These are phyloP conservation scores for Ranitomeya imitator DNA, from an alignment of 2,113 vertebrate genomes.

Conservation along the genomic window DNA sequence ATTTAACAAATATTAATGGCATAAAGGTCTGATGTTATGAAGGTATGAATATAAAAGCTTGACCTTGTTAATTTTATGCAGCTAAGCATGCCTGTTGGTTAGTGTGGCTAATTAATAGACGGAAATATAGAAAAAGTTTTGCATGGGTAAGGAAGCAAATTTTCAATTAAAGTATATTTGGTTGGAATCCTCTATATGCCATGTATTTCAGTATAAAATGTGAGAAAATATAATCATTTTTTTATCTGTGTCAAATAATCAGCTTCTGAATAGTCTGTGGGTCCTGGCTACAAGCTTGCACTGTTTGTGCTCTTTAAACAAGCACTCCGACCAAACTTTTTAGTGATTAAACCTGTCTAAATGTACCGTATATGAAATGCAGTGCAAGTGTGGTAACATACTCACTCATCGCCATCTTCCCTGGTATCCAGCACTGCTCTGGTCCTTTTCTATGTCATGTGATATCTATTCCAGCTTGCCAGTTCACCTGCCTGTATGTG, in stretches of 20 bases:
- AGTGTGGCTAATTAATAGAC: slow-evolving; percentile 38
- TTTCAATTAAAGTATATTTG: slow-evolving; percentile 3
- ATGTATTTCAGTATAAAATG: neutral
- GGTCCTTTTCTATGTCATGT: too few species aligned
- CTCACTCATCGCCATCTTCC: too few species aligned
- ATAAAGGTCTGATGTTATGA: slow-evolving; percentile 50
- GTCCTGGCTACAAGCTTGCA: too few species aligned
- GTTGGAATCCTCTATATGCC: neutral
- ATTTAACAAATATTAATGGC: slow-evolving; percentile 56
- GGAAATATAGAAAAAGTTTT: slow-evolving; percentile 29
- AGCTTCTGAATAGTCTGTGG: neutral
- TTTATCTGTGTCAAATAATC: neutral
- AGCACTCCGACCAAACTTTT: too few species aligned
- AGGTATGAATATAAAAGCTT: slow-evolving; percentile 48
- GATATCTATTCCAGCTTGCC: too few species aligned
- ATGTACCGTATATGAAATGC: too few species aligned
- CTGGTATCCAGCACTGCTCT: too few species aligned
- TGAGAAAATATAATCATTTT: neutral
- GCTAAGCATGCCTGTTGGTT: slow-evolving; percentile 41
- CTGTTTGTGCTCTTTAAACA: too few species aligned
- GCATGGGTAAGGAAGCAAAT: slow-evolving; percentile 19
- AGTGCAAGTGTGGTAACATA: too few species aligned
- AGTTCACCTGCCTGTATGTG: too few species aligned
- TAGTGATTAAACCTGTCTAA: too few species aligned
- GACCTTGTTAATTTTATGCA: slow-evolving; percentile 53